phyloP scores from a whole-genome alignment of 2,113 vertebrate species.

The Callorhinus ursinus region DNA sequence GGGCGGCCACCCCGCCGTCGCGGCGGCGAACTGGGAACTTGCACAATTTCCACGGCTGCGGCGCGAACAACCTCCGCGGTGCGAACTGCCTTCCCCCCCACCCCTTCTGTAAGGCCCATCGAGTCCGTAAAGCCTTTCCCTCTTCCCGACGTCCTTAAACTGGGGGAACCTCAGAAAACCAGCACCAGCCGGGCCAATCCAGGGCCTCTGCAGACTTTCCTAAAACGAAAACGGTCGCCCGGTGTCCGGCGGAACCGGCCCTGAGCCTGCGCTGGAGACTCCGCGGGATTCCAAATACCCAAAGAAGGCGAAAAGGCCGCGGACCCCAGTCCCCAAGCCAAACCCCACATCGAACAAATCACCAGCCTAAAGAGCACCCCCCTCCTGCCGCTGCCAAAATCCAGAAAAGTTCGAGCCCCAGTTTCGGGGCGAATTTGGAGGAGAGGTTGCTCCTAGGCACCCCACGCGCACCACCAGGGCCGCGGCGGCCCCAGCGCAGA shows the following conservation, averaged over 20 bases:
- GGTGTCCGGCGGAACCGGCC: neutral
- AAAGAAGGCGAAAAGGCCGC: neutral
- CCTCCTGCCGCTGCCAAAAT: neutral
- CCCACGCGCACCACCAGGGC: neutral
- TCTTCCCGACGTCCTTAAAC: neutral
- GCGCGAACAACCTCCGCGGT: neutral
- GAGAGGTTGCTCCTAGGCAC: neutral
- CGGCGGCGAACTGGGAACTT: neutral
- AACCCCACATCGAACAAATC: neutral
- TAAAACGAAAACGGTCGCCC: conserved; percentile 62
- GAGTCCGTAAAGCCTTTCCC: neutral
- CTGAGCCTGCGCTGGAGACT: neutral
- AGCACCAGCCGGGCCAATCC: neutral
- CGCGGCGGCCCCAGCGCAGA: neutral
- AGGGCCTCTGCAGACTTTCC: neutral
- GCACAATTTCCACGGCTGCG: neutral
- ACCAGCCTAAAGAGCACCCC: neutral
- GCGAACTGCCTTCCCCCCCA: neutral
- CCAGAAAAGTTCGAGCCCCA: neutral
- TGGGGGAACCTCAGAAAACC: neutral
- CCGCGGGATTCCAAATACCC: neutral
- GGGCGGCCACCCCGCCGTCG: fast-evolving
- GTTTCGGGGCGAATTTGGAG: neutral
- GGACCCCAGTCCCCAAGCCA: neutral
- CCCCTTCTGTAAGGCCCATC: neutral